Percentiles rank a stretch among this genome's conserved stretches.
Evolutionary conservation across 2,888 invertebrate genomes (phyloP).

Genomic region (Piscicola geometra): DNA sequence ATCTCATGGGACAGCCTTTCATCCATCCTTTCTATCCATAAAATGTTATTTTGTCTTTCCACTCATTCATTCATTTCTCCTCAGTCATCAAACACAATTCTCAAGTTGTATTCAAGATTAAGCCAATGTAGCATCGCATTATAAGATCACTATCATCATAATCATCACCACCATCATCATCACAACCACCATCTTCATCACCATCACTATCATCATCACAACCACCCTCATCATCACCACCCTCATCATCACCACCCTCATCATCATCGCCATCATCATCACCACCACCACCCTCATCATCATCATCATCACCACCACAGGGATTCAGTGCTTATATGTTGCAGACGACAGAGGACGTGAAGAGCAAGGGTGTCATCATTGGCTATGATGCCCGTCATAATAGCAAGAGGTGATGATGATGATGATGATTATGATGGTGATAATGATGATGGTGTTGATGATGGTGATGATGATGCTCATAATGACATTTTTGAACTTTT

Average conservation of each 20-base stretch:
- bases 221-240: no score
- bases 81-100: no score
- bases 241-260: not conserved
- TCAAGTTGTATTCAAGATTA: no score
- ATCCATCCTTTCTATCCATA: no score
- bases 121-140: no score
- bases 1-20: no score
- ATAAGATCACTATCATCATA: no score
- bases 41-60: not conserved
- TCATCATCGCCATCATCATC: constrained; percentile 26
- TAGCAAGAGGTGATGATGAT: constrained; percentile 68
- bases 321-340: constrained; percentile 75
- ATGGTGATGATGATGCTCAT: not conserved
- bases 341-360: constrained; percentile 61
- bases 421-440: not conserved
- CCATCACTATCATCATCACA: no score
- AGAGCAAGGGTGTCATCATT: constrained; percentile 72
- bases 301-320: constrained; percentile 59
- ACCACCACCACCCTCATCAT: constrained; percentile 9
- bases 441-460: not conserved
- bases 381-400: constrained; percentile 90
- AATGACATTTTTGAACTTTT: no score
- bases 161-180: no score
- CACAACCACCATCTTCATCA: no score
- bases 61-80: not conserved